Evolutionary conservation across 1,140 invertebrate species (phyloP), one percentile per base, ranked within the genome.

Genomic region (Dinoponera quadriceps): DNA sequence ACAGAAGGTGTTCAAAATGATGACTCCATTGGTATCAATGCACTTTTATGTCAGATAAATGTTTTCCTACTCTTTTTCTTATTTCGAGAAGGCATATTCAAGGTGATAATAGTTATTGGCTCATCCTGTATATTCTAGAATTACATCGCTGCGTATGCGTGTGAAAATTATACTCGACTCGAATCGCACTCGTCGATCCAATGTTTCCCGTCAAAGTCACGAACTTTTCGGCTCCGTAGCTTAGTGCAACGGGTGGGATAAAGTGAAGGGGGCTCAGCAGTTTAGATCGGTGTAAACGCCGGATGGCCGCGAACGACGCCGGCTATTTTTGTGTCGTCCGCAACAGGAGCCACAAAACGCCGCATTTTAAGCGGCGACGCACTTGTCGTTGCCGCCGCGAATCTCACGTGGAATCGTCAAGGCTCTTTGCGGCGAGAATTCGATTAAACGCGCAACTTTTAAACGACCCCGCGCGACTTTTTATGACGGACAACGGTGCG

Each of bases 281-380:
- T 78, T 89, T 89, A 85, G 83, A 87, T 89, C 78, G 62, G 66
- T 55, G 60, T 82, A 82, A 77, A 86, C 85, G 87, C 88, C 82
- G 85, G 84, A 89, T 66, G 87, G 78, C 63, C 85, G 84, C 85
- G 27, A 88, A 88, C 83, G 87, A 88, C 83, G 83, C 49, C 51
- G 80, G 87, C 84, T 89, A 89, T 89, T 89, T 89, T 88, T 84
- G 87, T 86, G 72, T 75, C 84, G 80, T 80, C 73, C 87, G 59
- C 78, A 82, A 88, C 72, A 73, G 73, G 84, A 85, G 83, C 60
- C 77, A 74, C 87, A 82, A 89, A 88, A 74, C 87, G 84, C 14
- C 74, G 83, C 54, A 80, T 74, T 88, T 87, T 83, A 68, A 69
- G 48, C n/a, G 51, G 44, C 51, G 51, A 54, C 78, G 69, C 51